Evolutionary conservation across 2,113 vertebrate species (phyloP).

Genomic region (Notechis scutatus): DNA sequence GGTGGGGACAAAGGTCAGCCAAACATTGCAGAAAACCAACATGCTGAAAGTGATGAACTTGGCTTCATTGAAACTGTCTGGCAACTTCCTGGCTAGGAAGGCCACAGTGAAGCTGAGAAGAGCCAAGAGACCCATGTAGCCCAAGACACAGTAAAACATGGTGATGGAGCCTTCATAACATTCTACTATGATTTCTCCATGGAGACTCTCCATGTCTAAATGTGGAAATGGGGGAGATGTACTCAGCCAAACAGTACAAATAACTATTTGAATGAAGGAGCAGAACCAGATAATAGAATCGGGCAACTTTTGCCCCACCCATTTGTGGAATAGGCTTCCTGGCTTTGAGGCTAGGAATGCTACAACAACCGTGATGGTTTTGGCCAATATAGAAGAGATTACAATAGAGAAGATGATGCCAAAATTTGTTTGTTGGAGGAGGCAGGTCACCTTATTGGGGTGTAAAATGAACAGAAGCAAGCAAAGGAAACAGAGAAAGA

Average conservation of each 20-base stretch:
- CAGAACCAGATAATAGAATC: not conserved
- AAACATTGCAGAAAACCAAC: not conserved
- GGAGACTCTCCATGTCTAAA: not conserved
- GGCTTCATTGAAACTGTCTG: not conserved
- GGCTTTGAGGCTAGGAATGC: not conserved
- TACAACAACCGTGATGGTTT: not conserved
- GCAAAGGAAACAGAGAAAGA: not conserved
- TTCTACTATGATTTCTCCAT: not conserved
- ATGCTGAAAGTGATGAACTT: not conserved
- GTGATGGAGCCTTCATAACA: not conserved
- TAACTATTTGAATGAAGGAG: not conserved
- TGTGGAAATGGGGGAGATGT: not conserved
- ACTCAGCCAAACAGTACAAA: not conserved
- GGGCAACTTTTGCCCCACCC: not conserved
- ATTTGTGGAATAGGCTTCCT: not conserved
- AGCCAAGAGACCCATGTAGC: not conserved
- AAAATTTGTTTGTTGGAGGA: not conserved
- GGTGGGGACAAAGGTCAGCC: not conserved
- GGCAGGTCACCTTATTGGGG: not conserved
- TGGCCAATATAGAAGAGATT: not conserved
- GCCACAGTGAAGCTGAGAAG: not conserved
- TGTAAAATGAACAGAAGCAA: not conserved
- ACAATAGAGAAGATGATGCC: not conserved
- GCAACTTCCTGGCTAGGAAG: not conserved
- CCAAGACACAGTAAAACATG: not conserved